Evolutionary conservation across 2,113 vertebrate species (phyloP).

Genomic region (Podarcis muralis): DNA sequence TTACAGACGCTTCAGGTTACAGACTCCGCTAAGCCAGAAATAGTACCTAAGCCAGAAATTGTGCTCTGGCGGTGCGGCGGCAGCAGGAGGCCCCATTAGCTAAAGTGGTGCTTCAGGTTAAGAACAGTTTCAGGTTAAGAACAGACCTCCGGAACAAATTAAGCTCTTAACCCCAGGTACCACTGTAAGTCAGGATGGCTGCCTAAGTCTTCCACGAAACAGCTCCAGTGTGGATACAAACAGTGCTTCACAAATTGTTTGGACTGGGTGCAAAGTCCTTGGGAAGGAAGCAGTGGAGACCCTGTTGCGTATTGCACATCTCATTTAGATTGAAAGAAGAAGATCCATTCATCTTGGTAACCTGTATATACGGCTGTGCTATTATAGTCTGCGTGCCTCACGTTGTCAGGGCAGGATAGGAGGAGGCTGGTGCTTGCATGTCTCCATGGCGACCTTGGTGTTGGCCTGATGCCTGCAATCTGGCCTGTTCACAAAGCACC

Average conservation of each 20-base stretch:
- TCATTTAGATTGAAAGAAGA: conserved; percentile 1
- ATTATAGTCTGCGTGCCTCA: conserved; percentile 18
- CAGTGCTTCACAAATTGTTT: conserved; percentile 54
- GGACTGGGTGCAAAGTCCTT: conserved; percentile 22
- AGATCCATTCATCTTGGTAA: conserved; percentile 31
- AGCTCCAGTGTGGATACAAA: conserved; percentile 37
- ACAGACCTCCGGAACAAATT: no score
- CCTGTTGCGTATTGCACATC: conserved; percentile 47
- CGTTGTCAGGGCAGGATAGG: conserved; percentile 13
- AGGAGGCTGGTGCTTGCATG: conserved; percentile 44
- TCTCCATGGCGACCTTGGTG: conserved; percentile 75
- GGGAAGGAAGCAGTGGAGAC: not conserved
- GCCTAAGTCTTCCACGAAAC: conserved; percentile 20
- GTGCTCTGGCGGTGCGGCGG: no score
- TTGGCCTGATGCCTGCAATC: conserved; percentile 70
- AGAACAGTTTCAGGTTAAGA: no score
- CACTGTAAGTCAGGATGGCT: not conserved
- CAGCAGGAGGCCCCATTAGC: no score
- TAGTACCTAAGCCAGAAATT: no score
- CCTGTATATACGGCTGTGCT: conserved; percentile 18
- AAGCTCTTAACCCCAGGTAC: no score
- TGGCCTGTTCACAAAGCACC: conserved; percentile 59
- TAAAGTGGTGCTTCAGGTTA: no score
- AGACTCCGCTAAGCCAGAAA: no score
- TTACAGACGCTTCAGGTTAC: no score